Percentiles rank a stretch among this genome's conserved stretches.
Conservation (phyloP, 2,797 vertebrate species). For the Enteromius argenteus region DNA sequence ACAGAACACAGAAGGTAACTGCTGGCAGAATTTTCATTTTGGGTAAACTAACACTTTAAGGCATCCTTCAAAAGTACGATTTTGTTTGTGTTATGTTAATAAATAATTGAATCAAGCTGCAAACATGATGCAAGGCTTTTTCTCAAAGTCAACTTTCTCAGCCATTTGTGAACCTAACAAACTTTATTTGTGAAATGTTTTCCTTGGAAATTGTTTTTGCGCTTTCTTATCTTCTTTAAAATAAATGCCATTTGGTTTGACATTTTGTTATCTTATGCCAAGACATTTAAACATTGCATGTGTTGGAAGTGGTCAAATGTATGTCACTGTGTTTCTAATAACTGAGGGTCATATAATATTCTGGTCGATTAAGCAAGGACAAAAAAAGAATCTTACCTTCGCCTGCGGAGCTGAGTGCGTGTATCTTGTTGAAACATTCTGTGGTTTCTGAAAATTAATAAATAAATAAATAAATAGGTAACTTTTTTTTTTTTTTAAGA, state of each 20-base stretch:
- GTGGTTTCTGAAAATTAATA: not conserved
- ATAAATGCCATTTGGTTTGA: not conserved
- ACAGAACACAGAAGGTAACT: not conserved
- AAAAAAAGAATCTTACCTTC: not conserved
- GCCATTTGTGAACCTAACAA: not conserved
- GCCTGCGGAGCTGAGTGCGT: not conserved
- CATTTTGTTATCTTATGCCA: slow-evolving; percentile 6
- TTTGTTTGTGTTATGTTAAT: not conserved
- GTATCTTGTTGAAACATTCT: not conserved
- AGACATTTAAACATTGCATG: not conserved
- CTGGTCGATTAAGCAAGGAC: not conserved
- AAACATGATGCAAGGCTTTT: slow-evolving; percentile 2
- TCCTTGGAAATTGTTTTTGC: not conserved
- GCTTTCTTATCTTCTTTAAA: not conserved
- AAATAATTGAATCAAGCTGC: slow-evolving; percentile 12
- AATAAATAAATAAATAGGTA: not conserved
- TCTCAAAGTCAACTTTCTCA: not conserved
- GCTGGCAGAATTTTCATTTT: not conserved
- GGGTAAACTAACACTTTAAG: not conserved
- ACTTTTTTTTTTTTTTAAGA: no score
- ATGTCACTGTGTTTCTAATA: not conserved
- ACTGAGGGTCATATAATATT: not conserved
- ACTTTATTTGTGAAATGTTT: not conserved
- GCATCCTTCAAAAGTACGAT: not conserved
- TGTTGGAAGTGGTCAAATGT: not conserved